Evolutionary conservation across 1,140 invertebrate species (phyloP).

Genomic region (Bilobella aurantiaca): DNA sequence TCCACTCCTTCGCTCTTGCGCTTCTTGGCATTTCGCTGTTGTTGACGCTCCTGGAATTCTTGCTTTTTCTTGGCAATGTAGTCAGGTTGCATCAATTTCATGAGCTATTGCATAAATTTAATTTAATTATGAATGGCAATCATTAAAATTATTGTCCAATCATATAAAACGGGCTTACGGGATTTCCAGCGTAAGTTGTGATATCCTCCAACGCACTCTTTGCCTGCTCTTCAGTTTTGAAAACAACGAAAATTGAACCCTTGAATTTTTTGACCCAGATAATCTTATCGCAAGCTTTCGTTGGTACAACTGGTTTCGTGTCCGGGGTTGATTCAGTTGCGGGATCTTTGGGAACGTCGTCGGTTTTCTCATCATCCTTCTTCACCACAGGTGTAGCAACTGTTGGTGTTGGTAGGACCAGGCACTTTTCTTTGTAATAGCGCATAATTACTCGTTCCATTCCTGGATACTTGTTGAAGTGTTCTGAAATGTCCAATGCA

Average conservation of each 20-base stretch:
- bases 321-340: not conserved
- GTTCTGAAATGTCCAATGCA: conserved; percentile 13
- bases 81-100: conserved; percentile 21
- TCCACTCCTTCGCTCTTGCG: not conserved
- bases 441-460: conserved; percentile 30
- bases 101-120: conserved; percentile 11
- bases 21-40: not conserved
- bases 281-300: not conserved
- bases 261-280: conserved; percentile 29
- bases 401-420: not conserved
- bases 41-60: conserved; percentile 10
- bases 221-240: conserved; percentile 25
- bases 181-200: conserved; percentile 5
- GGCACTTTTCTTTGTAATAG: conserved; percentile 28
- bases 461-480: conserved; percentile 28
- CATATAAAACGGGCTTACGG: conserved; percentile 6
- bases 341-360: not conserved
- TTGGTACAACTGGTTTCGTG: not conserved
- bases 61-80: conserved; percentile 15
- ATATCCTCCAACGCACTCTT: conserved; percentile 14
- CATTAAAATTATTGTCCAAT: not conserved
- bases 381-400: conserved; percentile 6
- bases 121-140: not conserved
- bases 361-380: conserved; percentile 11
- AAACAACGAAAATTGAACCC: conserved; percentile 31